Conservation (phyloP, 1,140 invertebrate species). For the Aplysia californica region DNA sequence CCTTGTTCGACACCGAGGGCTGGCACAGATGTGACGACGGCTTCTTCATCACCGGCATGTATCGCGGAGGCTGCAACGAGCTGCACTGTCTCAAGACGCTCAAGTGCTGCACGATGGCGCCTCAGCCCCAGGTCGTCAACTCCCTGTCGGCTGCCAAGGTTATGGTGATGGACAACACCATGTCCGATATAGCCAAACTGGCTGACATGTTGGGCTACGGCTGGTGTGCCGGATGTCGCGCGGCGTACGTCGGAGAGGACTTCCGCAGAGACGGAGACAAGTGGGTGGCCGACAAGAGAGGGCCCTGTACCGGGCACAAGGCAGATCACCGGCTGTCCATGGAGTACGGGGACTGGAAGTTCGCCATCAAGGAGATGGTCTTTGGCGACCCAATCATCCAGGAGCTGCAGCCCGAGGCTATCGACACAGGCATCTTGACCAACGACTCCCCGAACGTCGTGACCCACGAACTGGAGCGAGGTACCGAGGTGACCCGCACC, state of each 20-base stretch:
- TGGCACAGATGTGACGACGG: background rate
- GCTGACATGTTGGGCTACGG: constrained; percentile 1
- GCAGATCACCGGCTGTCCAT: background rate
- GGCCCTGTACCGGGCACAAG: background rate
- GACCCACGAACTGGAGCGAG: background rate
- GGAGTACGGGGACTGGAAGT: background rate
- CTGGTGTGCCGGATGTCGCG: background rate
- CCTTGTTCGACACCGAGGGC: background rate
- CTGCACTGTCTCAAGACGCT: background rate
- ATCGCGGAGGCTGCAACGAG: background rate
- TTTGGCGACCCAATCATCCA: background rate
- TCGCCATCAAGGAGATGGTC: constrained; percentile 4
- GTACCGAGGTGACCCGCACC: background rate
- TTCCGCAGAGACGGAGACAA: background rate
- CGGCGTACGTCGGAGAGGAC: background rate
- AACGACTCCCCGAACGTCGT: background rate
- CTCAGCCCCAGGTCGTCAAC: background rate
- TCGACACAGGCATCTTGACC: background rate
- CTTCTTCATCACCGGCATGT: background rate
- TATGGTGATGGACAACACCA: constrained; percentile 1
- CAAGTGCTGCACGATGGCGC: constrained; percentile 1
- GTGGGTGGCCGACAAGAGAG: background rate
- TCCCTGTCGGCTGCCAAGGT: background rate
- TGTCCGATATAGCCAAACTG: background rate
- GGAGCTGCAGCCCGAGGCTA: background rate